Evolutionary conservation across 2,113 vertebrate species (phyloP).

Genomic region (Dendropsophus ebraccatus): DNA sequence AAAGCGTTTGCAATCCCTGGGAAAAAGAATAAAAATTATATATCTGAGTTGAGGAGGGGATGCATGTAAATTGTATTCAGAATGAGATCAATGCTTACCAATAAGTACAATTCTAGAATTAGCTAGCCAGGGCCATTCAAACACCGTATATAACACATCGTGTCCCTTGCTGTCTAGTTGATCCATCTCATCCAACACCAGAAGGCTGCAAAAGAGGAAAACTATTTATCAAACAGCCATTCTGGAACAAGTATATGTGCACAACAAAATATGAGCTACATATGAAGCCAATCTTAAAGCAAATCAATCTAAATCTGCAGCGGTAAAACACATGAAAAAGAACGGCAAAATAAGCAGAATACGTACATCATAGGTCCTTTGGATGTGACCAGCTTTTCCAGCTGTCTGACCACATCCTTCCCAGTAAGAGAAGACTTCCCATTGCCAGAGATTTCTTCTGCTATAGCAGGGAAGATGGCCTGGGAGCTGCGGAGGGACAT

Average conservation of each 20-base stretch:
- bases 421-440: slow-evolving; percentile 57
- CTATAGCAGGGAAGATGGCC: slow-evolving; percentile 83
- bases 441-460: slow-evolving; percentile 74
- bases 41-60: neutral
- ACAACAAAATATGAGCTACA: too few relatives aligned
- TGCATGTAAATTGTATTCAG: neutral
- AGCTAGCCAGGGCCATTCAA: slow-evolving; percentile 88
- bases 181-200: slow-evolving; percentile 95
- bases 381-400: slow-evolving; percentile 80
- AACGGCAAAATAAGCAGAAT: neutral
- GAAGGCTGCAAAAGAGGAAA: slow-evolving; percentile 77
- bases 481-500: slow-evolving; percentile 88
- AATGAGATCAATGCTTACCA: slow-evolving; percentile 75
- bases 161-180: slow-evolving; percentile 94
- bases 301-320: too few relatives aligned
- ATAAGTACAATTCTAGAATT: slow-evolving; percentile 85
- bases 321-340: neutral
- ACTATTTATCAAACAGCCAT: too few relatives aligned
- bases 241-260: too few relatives aligned
- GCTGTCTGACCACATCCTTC: slow-evolving; percentile 66
- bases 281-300: too few relatives aligned
- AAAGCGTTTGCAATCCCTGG: slow-evolving; percentile 93
- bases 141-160: slow-evolving; percentile 93
- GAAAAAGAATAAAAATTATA: neutral
- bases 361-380: slow-evolving; percentile 87